Percentiles rank a stretch among this genome's conserved stretches.
Evolutionary conservation across 2,113 vertebrate genomes (phyloP).

Genomic region (Tangachromis dhanisi): DNA sequence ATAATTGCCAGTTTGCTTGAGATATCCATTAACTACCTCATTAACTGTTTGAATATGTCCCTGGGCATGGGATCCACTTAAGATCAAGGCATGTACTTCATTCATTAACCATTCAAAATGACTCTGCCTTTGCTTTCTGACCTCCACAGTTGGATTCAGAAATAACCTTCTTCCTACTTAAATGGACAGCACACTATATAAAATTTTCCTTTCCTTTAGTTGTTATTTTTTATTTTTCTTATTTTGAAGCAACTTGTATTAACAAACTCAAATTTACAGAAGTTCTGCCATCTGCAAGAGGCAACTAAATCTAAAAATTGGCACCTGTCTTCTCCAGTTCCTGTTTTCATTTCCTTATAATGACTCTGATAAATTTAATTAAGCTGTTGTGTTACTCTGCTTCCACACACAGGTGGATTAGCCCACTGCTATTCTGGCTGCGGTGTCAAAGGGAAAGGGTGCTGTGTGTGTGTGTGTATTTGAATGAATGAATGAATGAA

Average conservation of each 20-base stretch:
- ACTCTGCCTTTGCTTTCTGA: background rate
- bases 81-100: constrained; percentile 1
- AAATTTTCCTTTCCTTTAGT: background rate
- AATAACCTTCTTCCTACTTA: background rate
- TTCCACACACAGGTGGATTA: background rate
- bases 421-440: background rate
- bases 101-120: constrained; percentile 21
- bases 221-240: background rate
- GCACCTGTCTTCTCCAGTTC: background rate
- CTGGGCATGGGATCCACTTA: background rate
- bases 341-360: background rate
- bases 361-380: background rate
- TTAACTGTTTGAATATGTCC: constrained; percentile 21
- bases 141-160: background rate
- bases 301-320: background rate
- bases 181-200: background rate
- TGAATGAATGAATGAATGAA: too few species aligned
- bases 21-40: constrained; percentile 15
- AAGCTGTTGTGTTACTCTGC: background rate
- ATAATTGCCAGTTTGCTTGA: background rate
- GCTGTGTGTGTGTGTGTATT: background rate
- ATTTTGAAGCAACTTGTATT: background rate
- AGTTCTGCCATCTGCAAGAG: background rate
- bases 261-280: background rate
- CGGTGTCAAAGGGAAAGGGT: background rate